Percentiles rank a stretch among this genome's conserved stretches.
Conservation (phyloP, 2,113 vertebrate genomes). For the Panurus biarmicus region DNA sequence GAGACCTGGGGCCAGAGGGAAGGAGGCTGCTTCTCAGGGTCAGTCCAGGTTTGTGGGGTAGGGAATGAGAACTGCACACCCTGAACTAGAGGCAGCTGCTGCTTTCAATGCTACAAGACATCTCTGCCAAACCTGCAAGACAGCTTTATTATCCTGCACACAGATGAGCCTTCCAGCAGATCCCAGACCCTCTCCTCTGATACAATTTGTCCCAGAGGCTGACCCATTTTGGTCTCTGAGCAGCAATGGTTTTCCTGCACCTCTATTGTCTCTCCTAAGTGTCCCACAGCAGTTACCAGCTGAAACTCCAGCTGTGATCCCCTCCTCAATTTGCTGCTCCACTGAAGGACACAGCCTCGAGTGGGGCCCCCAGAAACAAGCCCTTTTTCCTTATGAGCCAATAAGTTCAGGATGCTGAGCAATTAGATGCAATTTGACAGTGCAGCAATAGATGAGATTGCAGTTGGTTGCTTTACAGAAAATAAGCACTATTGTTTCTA, state of each 20-base stretch:
- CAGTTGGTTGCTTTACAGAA: not conserved
- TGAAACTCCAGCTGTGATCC: not conserved
- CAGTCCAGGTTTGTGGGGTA: not conserved
- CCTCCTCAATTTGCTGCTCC: not conserved
- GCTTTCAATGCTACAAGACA: not conserved
- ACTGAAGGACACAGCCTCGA: not conserved
- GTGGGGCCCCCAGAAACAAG: not conserved
- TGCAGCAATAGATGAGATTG: not conserved
- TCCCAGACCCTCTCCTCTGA: not conserved
- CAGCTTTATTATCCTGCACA: not conserved
- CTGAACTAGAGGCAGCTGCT: not conserved
- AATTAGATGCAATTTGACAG: not conserved
- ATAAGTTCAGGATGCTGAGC: not conserved
- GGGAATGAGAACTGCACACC: not conserved
- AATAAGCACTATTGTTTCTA: not conserved
- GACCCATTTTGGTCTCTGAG: not conserved
- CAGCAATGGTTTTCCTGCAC: not conserved
- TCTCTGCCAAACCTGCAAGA: not conserved
- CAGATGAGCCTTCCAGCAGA: not conserved
- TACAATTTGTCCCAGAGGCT: not conserved
- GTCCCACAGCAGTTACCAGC: not conserved
- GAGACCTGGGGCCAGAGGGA: not conserved
- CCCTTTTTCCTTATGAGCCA: not conserved
- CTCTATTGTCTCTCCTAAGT: not conserved
- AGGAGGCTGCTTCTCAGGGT: not conserved